These are phyloP conservation scores for Lasiurus cinereus DNA, from an alignment of 2,113 vertebrate species.

Conservation along the genomic window DNA sequence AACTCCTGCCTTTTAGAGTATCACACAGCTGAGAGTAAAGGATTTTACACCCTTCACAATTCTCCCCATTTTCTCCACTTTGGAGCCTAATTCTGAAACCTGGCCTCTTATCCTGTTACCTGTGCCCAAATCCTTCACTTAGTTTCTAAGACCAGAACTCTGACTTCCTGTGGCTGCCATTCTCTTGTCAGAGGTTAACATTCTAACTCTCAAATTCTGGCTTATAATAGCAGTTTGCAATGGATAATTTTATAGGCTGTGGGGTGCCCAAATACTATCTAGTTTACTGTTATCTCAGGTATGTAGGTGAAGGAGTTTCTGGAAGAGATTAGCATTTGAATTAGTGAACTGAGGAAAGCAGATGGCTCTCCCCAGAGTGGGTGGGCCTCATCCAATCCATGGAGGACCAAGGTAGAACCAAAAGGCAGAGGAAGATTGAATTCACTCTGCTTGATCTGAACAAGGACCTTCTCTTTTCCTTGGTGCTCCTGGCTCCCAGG, in stretches of 20 bases:
- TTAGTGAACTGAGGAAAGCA: not conserved
- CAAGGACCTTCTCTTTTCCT: not conserved
- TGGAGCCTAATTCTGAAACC: not conserved
- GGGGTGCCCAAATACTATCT: not conserved
- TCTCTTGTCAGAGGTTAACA: not conserved
- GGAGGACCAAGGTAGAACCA: not conserved
- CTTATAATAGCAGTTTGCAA: not conserved
- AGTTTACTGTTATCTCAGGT: not conserved
- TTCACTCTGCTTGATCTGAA: not conserved
- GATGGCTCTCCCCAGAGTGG: not conserved
- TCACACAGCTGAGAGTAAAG: not conserved
- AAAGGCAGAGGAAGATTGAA: not conserved
- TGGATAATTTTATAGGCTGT: not conserved
- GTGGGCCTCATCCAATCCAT: not conserved
- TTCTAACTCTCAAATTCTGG: not conserved
- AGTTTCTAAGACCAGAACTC: not conserved
- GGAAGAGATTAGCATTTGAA: not conserved
- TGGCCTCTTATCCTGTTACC: not conserved
- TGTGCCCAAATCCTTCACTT: not conserved
- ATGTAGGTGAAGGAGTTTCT: not conserved
- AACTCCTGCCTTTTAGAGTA: not conserved
- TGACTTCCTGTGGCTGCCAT: not conserved
- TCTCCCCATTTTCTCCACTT: not conserved
- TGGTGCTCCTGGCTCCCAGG: not conserved
- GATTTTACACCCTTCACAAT: fast-evolving